Base-by-base conservation (phyloP, 2,113 vertebrate genomes). In the Austrofundulus limnaeus region DNA sequence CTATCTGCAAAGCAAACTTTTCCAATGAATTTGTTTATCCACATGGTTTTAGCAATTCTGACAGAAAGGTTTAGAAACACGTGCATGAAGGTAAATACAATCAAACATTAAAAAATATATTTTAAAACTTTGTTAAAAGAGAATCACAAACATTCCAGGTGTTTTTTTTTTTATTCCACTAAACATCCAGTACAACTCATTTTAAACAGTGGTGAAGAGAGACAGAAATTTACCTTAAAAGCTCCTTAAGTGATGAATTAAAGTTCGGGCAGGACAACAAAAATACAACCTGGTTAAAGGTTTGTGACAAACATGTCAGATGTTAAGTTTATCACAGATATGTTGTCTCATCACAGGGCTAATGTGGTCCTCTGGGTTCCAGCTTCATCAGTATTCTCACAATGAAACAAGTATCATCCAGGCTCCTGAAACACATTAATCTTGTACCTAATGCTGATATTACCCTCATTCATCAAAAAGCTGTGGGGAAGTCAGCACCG, bases 391-490 rank as follows among this genome's bases (percentile, higher is more conserved):
- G 72, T 75, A 85, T 85, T 81, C 76, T 41, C 8, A 13, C 2
- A 31, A 52, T 4, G 11, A 38, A 62, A 66, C 50, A 20, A 43
- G 60, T 75, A 79, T 83, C 72, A 72, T 31, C 78, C 47, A 13
- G 47, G 51, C 67, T 52, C 45, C 58, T 72, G 70, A 54, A 79
- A 79, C 66, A 50, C 69, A 84, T 81, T 78, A 13, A 56, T 85
- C 80, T 80, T 66, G 21, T 24, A 38, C 61, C 70, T 25, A 76
- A 71, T 52, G 43, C 66, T 66, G 72, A 80, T 74, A 87, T 83
- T 84, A 73, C 69, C 37, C 67, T 84, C 82, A 80, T 87, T 85
- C 38, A 83, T 90, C 86, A 87, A 19, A 58, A 23, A 17, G 60
- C 20, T 2, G 54, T 0, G 8, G 52, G 23, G 60, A 57, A 67